phyloP scores from a whole-genome alignment of 2,113 vertebrate species.

The Rhadina sibilatrix region DNA sequence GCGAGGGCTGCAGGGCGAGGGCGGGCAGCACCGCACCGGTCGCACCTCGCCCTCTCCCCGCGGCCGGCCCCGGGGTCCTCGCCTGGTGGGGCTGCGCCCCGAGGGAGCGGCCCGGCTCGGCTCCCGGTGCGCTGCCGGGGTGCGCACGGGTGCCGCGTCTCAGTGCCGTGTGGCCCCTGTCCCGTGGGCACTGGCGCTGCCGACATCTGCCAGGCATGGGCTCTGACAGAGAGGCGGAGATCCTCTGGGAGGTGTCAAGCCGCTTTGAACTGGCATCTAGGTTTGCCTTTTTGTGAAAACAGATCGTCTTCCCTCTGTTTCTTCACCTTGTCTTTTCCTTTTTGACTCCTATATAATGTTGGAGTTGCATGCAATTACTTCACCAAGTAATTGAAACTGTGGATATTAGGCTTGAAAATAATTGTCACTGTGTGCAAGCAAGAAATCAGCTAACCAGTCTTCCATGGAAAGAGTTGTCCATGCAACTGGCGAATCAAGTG shows the following conservation, averaged over 20 bases:
- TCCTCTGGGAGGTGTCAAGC: neutral
- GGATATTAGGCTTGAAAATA: neutral
- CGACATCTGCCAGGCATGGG: neutral
- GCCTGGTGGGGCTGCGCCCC: neutral
- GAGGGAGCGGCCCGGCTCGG: neutral
- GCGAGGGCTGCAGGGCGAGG: neutral
- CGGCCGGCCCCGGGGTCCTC: neutral
- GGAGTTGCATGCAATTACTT: neutral
- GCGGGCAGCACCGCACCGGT: neutral
- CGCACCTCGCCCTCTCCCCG: no score
- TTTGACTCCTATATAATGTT: neutral
- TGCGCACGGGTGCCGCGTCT: neutral
- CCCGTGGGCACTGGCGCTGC: neutral
- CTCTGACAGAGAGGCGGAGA: neutral
- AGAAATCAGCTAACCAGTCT: neutral
- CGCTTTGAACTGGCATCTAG: neutral
- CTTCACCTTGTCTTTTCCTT: neutral
- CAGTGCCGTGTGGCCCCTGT: neutral
- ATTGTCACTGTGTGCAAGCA: accelerated
- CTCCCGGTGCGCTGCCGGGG: neutral
- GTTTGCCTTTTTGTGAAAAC: neutral
- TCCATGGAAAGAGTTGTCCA: neutral
- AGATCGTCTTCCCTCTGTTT: accelerated
- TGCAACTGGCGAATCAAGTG: neutral
- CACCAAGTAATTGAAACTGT: neutral